Evolutionary conservation across 2,113 vertebrate species (phyloP), one percentile per base, ranked within the genome.

Genomic region (Ailurus styani): DNA sequence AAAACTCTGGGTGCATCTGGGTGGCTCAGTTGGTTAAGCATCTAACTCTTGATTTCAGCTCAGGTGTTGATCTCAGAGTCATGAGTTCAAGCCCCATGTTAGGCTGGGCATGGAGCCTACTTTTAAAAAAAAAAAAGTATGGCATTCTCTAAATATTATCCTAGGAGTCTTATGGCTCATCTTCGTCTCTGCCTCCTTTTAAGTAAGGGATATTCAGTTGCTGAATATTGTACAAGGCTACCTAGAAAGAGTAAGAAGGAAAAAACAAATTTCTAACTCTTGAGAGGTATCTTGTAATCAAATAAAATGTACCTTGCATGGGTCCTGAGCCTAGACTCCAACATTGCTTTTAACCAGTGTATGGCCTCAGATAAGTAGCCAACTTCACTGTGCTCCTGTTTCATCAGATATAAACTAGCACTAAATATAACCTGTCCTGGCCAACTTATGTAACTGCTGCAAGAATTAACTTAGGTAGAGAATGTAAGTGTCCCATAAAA

Each of bases 381-480:
- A 81, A 47, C 8, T 72, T 89, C 20, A 18, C 25, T 64, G 5
- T 62, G 60, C 27, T 6, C n/a, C 52, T 86, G 25, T 73, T 57
- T 78, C 7, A 70, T 87, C 27, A 77, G 27, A 47, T 55, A 45
- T 79, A 82, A 96, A 87, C 75, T 2, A 42, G 40, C n/a, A 87
- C 47, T 55, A 95, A 97, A 73, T n/a, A 92, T 66, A 95, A 91
- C n/a, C 47, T 92, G 20, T 5, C n/a, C 18, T 84, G 40, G 18
- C 75, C 77, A 52, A 75, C 54, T 84, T 92, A 57, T 7, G 34
- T 88, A 91, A 91, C 42, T 62, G 23, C 81, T 66, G 7, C 91
- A 95, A 62, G 54, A 77, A 92, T 87, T 95, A 73, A 97, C 83
- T 87, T 94, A 95, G 82, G 42, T 47, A 87, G 81, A 73, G 42